Evolutionary conservation across 2,113 vertebrate species (phyloP), one percentile per base, ranked within the genome.

Genomic region (Pipa parva): DNA sequence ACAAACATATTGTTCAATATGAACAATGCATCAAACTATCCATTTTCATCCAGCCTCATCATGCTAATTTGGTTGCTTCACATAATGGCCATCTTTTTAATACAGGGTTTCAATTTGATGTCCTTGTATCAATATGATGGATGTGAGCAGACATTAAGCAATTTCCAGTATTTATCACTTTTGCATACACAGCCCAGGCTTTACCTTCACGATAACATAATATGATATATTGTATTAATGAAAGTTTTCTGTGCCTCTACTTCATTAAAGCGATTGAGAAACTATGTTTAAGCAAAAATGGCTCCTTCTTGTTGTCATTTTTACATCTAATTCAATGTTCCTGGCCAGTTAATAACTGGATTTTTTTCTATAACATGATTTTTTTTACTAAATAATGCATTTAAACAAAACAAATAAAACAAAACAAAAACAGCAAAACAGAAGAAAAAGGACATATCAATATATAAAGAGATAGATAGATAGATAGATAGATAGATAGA

Each of bases 101-200:
- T 61, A 70, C 58, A 54, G 58, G 51, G 51, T 45, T 49, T 61
- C 66, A 70, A n/a, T 70, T 70, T 61, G 46, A 70, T 70, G 66
- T 54, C 57, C 66, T 52, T 69, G 57, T 69, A 60, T 60, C 27
- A 46, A 7, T 60, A 33, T 69, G 66, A 69, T 61, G 57, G 66
- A 69, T 69, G 45, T 20, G 20, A 60, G 66, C 60, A 60, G 66
- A 69, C 66, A 69, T 61, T 61, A 61, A 54, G 57, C 66, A 70
- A 61, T 70, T 70, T 70, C 48, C 51, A 60, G 33, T 58, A 70
- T 70, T 70, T 58, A 70, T 70, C 66, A 70, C 66, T 61, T 70
- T 61, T 70, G 48, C 25, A 25, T 51, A 22, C 24, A 15, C 24
- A 68, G 52, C 55, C 12, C 55, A 39, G 17, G 21, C 56, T 59